Evolutionary conservation across 2,113 vertebrate species (phyloP).

Genomic region (Circaetus gallicus): DNA sequence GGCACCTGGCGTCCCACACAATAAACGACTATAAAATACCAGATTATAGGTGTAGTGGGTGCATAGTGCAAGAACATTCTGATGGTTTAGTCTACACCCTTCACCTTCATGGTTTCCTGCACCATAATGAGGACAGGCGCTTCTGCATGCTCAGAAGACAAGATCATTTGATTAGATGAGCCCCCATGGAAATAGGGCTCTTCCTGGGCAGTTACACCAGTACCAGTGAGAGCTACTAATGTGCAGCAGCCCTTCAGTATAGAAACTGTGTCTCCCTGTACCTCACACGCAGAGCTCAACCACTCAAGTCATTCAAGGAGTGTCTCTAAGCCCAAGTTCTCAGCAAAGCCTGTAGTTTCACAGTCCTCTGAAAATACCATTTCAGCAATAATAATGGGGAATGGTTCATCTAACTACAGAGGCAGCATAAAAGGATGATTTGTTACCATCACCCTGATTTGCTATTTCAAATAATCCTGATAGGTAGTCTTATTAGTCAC

Average conservation of each 20-base stretch:
- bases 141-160: background rate
- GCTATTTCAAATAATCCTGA: background rate
- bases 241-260: background rate
- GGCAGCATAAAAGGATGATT: background rate
- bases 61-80: background rate
- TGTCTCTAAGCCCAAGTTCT: background rate
- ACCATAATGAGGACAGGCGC: background rate
- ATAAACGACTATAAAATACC: background rate
- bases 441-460: background rate
- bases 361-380: background rate
- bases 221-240: background rate
- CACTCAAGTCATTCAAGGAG: background rate
- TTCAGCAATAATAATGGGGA: background rate
- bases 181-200: background rate
- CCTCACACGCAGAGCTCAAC: background rate
- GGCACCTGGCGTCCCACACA: background rate
- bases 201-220: background rate
- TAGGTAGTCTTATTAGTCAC: background rate
- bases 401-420: background rate
- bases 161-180: background rate
- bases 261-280: background rate
- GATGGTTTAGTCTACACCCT: background rate
- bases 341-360: background rate
- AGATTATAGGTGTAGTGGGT: background rate
- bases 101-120: background rate